A percentile compares a stretch with the other conserved stretches of the same genome.
phyloP scores from a whole-genome alignment of 2,113 vertebrate genomes.

The Origma solitaria region DNA sequence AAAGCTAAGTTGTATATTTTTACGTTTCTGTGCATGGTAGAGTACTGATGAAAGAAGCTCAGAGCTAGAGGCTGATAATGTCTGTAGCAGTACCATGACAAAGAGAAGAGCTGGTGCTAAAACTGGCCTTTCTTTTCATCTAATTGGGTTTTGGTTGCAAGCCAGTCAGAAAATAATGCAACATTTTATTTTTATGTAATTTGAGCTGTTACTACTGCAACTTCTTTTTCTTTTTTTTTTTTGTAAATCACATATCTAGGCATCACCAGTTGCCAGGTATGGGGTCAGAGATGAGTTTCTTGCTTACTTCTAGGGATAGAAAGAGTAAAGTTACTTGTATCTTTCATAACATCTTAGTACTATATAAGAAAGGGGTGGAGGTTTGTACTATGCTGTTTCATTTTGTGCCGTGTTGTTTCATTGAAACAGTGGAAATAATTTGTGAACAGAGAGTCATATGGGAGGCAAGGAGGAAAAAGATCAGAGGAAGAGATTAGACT shows the following conservation, averaged over 20 bases:
- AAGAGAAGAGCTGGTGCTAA: not conserved
- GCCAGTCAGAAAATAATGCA: not conserved
- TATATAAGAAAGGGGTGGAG: not conserved
- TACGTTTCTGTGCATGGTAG: not conserved
- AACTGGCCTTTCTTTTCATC: not conserved
- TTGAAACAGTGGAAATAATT: not conserved
- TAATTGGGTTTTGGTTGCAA: not conserved
- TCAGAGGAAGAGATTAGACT: not conserved
- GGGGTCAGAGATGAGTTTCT: not conserved
- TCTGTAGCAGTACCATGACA: not conserved
- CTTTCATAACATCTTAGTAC: not conserved
- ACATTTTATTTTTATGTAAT: not conserved
- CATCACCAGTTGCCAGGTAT: not conserved
- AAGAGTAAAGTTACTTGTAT: not conserved
- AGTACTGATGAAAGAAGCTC: not conserved
- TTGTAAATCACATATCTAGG: not conserved
- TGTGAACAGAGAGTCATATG: not conserved
- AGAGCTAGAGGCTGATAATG: not conserved
- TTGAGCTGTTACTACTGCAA: not conserved
- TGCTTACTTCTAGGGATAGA: not conserved
- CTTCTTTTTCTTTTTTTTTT: not conserved
- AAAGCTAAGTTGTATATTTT: slow-evolving; percentile 12
- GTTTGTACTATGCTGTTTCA: not conserved
- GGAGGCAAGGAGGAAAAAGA: not conserved
- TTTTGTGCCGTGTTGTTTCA: not conserved